A percentile compares a stretch with the other conserved stretches of the same genome.
Evolutionary conservation across 2,888 invertebrate genomes (phyloP).

Genomic region (Apodemia duryi): DNA sequence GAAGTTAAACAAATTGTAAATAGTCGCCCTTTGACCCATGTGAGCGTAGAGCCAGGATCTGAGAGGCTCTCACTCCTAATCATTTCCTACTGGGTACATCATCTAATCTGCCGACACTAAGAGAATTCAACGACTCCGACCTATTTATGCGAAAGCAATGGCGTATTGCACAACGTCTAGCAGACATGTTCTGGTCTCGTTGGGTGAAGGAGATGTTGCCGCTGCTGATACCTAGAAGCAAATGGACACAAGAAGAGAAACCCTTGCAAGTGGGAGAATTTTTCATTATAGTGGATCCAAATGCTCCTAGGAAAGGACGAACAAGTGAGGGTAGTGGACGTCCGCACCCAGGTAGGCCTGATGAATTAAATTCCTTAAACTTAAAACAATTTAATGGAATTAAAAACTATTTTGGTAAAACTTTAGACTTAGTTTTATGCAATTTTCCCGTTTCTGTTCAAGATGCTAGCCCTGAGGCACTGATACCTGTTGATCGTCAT

Average conservation of each 20-base stretch:
- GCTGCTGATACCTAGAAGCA: constrained; percentile 17
- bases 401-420: no score
- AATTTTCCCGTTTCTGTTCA: no score
- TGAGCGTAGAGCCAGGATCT: constrained; percentile 31
- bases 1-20: constrained; percentile 27
- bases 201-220: constrained; percentile 23
- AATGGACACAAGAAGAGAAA: background rate
- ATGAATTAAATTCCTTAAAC: background rate
- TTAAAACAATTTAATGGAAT: no score
- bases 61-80: constrained; percentile 33
- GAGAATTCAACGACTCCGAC: constrained; percentile 23
- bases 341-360: background rate
- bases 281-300: background rate
- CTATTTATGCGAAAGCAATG: constrained; percentile 11
- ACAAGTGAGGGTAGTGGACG: background rate
- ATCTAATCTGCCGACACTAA: background rate
- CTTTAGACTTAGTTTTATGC: no score
- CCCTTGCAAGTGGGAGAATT: background rate
- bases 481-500: no score
- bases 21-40: constrained; percentile 32
- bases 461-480: no score
- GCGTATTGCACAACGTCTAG: constrained; percentile 20
- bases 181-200: constrained; percentile 24
- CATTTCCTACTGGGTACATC: constrained; percentile 25
- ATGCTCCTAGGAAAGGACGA: background rate